Evolutionary conservation across 2,888 invertebrate species (phyloP).

Genomic region (Brachyptera putata): DNA sequence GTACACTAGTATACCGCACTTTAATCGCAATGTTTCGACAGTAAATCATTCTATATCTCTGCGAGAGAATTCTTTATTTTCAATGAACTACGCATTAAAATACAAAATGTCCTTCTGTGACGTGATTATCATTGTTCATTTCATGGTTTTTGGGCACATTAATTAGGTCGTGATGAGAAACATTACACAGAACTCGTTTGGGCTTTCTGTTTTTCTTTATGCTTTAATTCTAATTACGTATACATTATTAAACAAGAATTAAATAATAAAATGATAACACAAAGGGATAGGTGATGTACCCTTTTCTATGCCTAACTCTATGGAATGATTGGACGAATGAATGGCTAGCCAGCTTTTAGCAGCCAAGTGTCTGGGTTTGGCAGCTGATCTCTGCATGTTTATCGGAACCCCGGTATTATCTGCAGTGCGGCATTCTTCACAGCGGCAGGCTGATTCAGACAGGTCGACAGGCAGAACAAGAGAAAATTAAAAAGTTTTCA

Average conservation of each 20-base stretch:
- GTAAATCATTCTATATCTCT: too few species aligned
- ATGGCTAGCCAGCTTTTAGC: too few species aligned
- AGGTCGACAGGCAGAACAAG: too few species aligned
- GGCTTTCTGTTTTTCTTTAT: neutral
- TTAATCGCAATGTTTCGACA: too few species aligned
- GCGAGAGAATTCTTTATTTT: too few species aligned
- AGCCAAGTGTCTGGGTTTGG: too few species aligned
- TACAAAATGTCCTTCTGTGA: neutral
- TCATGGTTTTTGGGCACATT: slow-evolving; percentile 6
- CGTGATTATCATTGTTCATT: neutral
- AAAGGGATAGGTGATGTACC: neutral
- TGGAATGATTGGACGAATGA: neutral
- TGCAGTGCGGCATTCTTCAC: slow-evolving; percentile 7
- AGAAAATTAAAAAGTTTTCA: too few species aligned
- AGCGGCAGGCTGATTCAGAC: too few species aligned
- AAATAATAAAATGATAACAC: slow-evolving; percentile 5
- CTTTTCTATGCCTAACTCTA: too few species aligned
- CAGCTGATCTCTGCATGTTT: too few species aligned
- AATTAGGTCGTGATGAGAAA: slow-evolving; percentile 2
- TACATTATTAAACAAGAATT: neutral
- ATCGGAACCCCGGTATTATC: neutral
- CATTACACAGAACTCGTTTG: neutral
- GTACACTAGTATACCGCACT: too few species aligned
- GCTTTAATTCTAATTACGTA: slow-evolving; percentile 10
- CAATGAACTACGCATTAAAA: too few species aligned